Evolutionary conservation across 2,797 vertebrate species (phyloP).

Genomic region (Tenualosa thibaudeaui): DNA sequence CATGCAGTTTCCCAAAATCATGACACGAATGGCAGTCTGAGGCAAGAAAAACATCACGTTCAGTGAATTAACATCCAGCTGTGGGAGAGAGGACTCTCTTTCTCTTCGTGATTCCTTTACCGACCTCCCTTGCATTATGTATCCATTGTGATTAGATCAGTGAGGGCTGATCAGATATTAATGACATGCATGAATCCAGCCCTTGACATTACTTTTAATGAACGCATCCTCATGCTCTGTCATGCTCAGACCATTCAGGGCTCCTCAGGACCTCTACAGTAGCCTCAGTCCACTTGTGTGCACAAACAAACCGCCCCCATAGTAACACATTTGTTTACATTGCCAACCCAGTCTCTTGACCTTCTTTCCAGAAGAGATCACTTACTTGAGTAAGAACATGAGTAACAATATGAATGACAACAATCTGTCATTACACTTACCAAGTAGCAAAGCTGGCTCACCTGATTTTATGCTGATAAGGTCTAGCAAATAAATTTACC

Average conservation of each 20-base stretch:
- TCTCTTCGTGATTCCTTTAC: background rate
- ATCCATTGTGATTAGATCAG: conserved; percentile 32
- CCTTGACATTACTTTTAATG: conserved; percentile 44
- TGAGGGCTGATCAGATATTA: conserved; percentile 44
- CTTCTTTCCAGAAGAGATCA: background rate
- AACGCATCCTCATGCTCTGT: conserved; percentile 26
- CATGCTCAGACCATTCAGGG: conserved; percentile 21
- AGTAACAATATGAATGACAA: too few relatives aligned
- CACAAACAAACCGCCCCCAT: background rate
- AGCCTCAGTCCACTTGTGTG: background rate
- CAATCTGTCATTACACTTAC: too few relatives aligned
- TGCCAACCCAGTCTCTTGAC: background rate
- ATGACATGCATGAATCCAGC: conserved; percentile 39
- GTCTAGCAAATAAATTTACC: background rate
- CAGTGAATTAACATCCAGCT: background rate
- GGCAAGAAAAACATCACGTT: background rate
- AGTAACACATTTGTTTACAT: background rate
- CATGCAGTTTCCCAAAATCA: background rate
- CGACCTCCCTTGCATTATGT: conserved; percentile 37
- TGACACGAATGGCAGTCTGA: background rate
- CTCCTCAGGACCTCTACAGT: background rate
- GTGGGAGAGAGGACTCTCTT: background rate
- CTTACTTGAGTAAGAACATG: too few relatives aligned
- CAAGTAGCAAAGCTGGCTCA: too few relatives aligned
- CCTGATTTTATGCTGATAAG: background rate